Percentiles rank a stretch among this genome's conserved stretches.
phyloP scores from a whole-genome alignment of 2,113 vertebrate species.

The Regulus satrapa region DNA sequence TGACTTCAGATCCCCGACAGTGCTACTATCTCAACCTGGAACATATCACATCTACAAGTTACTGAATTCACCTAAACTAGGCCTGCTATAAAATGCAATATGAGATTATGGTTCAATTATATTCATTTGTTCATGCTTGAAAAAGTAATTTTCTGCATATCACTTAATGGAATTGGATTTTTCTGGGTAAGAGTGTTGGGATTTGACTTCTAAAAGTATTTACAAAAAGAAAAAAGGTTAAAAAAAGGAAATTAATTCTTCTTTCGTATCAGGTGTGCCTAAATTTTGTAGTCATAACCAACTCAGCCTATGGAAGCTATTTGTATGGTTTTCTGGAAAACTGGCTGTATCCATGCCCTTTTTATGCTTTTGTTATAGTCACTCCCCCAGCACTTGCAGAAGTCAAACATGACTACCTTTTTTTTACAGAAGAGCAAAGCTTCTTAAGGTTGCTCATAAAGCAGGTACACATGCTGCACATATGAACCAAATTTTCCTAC shows the following conservation, averaged over 20 bases:
- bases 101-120: background rate
- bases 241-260: background rate
- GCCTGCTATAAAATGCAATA: background rate
- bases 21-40: background rate
- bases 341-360: background rate
- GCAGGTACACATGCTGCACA: background rate
- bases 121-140: background rate
- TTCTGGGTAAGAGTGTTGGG: background rate
- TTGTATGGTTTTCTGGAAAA: background rate
- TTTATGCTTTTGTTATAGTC: background rate
- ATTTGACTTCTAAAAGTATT: conserved; percentile 13
- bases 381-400: background rate
- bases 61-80: background rate
- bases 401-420: background rate
- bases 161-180: background rate
- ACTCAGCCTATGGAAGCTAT: background rate
- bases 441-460: background rate
- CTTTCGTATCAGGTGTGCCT: background rate
- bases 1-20: background rate
- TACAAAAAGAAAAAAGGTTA: background rate
- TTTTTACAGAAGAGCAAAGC: background rate
- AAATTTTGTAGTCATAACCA: background rate
- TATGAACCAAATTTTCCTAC: background rate
- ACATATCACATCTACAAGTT: background rate
- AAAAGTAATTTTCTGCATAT: background rate